These are phyloP conservation scores for Mantis religiosa DNA, from an alignment of 2,888 invertebrate species.

Conservation along the genomic window DNA sequence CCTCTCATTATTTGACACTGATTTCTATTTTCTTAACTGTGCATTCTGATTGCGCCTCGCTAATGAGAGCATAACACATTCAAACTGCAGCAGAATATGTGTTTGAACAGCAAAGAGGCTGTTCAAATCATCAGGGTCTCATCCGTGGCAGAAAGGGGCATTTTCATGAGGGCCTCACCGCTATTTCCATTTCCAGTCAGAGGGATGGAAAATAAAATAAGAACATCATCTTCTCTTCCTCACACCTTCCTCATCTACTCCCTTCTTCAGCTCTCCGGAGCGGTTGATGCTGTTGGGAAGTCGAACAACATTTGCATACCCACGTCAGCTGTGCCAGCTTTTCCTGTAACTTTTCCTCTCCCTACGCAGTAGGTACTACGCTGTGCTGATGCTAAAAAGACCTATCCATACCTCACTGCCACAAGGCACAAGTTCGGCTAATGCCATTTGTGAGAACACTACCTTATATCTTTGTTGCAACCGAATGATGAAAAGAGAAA, in stretches of 20 bases:
- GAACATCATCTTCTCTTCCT: not conserved
- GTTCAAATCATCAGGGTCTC: not conserved
- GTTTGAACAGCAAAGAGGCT: not conserved
- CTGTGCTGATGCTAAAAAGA: not conserved
- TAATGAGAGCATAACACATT: not conserved
- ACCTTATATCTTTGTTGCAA: no score
- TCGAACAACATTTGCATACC: slow-evolving; percentile 45
- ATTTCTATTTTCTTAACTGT: no score
- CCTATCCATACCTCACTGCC: not conserved
- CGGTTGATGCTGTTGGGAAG: slow-evolving; percentile 19
- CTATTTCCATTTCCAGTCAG: not conserved
- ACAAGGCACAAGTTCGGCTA: not conserved
- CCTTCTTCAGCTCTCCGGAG: slow-evolving; percentile 17
- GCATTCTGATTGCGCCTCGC: no score
- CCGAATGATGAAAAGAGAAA: no score
- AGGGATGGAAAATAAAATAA: not conserved
- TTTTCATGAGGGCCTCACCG: not conserved
- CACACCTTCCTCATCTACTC: not conserved
- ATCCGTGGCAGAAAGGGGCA: not conserved
- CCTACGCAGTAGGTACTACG: not conserved
- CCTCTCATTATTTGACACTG: no score
- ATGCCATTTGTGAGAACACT: not conserved
- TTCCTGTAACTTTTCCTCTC: slow-evolving; percentile 41
- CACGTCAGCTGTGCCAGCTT: slow-evolving; percentile 47
- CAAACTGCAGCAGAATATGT: not conserved